Evolutionary conservation across 2,888 invertebrate species (phyloP).

Genomic region (Cancer borealis): DNA sequence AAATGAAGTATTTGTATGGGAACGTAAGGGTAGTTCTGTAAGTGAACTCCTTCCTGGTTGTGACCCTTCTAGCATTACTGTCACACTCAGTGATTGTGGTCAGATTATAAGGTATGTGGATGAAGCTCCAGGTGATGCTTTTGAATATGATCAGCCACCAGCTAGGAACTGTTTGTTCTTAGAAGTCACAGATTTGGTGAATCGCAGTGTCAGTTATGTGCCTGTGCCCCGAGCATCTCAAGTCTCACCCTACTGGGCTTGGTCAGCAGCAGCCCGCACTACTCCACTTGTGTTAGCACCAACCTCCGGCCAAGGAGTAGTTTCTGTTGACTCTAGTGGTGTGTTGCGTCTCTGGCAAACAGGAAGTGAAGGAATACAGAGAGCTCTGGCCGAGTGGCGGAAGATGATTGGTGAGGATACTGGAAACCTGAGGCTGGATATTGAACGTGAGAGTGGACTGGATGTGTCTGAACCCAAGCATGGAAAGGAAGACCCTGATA

Average conservation of each 20-base stretch:
- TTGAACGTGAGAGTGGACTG: constrained; percentile 85
- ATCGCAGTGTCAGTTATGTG: constrained; percentile 82
- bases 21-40: constrained; percentile 70
- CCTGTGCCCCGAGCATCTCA: constrained; percentile 80
- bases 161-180: constrained; percentile 81
- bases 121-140: constrained; percentile 66
- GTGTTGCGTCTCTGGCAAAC: constrained; percentile 83
- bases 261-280: constrained; percentile 70
- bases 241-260: constrained; percentile 68
- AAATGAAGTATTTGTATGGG: constrained; percentile 80
- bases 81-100: constrained; percentile 79
- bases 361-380: constrained; percentile 80
- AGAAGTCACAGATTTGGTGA: constrained; percentile 82
- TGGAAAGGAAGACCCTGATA: constrained; percentile 93
- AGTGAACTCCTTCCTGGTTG: neutral
- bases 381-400: constrained; percentile 82
- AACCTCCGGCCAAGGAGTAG: constrained; percentile 81
- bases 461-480: constrained; percentile 91
- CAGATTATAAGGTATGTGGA: constrained; percentile 79
- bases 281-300: constrained; percentile 81
- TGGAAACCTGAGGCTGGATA: constrained; percentile 84
- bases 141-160: constrained; percentile 76
- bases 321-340: constrained; percentile 83
- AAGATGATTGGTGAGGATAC: constrained; percentile 80
- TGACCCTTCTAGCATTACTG: constrained; percentile 54